A percentile compares a stretch with the other conserved stretches of the same genome.
Conservation (phyloP, 1,140 invertebrate species). For the Caligus rogercresseyi region DNA sequence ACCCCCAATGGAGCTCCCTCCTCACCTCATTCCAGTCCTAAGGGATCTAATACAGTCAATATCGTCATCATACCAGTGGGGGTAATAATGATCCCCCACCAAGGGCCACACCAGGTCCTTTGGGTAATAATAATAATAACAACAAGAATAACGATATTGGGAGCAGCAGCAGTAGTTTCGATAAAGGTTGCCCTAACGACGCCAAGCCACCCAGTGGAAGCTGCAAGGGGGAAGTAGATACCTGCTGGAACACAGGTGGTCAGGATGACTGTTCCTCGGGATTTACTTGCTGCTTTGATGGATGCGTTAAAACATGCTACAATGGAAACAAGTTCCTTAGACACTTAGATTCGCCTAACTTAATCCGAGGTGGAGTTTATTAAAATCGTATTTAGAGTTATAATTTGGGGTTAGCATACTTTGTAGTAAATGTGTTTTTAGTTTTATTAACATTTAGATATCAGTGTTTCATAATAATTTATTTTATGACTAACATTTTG, state of each 20-base stretch:
- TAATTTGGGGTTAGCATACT: too few relatives aligned
- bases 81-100: background rate
- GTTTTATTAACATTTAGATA: too few relatives aligned
- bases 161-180: background rate
- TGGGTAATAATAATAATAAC: background rate
- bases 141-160: background rate
- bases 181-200: background rate
- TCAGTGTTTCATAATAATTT: too few relatives aligned
- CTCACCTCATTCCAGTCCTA: background rate
- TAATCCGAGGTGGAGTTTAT: background rate
- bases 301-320: constrained; percentile 2
- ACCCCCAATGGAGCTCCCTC: background rate
- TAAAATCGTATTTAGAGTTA: too few relatives aligned
- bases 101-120: background rate
- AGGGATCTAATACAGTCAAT: too few relatives aligned
- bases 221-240: background rate
- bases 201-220: background rate
- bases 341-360: background rate
- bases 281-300: constrained; percentile 5
- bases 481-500: too few relatives aligned
- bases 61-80: too few relatives aligned
- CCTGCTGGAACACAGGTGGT: constrained; percentile 4
- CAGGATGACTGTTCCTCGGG: constrained; percentile 2
- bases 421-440: too few relatives aligned
- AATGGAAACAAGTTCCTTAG: constrained; percentile 1